Evolutionary conservation across 2,888 invertebrate genomes (phyloP).

Genomic region (Neoscelio sp.): DNA sequence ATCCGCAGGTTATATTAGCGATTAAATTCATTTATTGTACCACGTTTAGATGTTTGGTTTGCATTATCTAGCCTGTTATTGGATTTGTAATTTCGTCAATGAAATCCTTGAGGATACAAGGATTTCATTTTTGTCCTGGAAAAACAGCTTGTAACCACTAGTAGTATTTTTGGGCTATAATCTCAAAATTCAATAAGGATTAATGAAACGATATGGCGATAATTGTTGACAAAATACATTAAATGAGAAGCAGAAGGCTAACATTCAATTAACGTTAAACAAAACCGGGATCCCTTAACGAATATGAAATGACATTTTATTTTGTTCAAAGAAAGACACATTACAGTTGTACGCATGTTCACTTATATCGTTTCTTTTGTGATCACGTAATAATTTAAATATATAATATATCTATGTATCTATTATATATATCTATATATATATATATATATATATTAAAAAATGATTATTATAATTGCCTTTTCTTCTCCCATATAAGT

Average conservation of each 20-base stretch:
- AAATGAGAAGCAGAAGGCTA: constrained; percentile 58
- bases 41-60: constrained; percentile 39
- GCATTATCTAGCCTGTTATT: constrained; percentile 20
- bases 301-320: constrained; percentile 1
- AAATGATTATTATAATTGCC: constrained; percentile 36
- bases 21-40: constrained; percentile 27
- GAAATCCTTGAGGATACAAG: no score
- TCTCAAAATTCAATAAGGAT: constrained; percentile 75
- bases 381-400: constrained; percentile 58
- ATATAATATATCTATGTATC: constrained; percentile 58
- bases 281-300: constrained; percentile 25
- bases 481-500: constrained; percentile 30
- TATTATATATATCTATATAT: constrained; percentile 33
- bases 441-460: constrained; percentile 34
- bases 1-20: constrained; percentile 32
- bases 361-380: constrained; percentile 23
- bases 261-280: constrained; percentile 17
- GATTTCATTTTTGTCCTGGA: constrained; percentile 53
- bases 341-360: constrained; percentile 36
- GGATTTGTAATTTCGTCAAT: constrained; percentile 9
- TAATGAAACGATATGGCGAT: constrained; percentile 60
- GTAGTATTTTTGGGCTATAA: constrained; percentile 81
- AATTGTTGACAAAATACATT: constrained; percentile 50
- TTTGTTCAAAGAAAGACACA: constrained; percentile 35
- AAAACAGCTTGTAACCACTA: constrained; percentile 82